phyloP scores from a whole-genome alignment of 2,797 vertebrate genomes.

The Columba guinea region DNA sequence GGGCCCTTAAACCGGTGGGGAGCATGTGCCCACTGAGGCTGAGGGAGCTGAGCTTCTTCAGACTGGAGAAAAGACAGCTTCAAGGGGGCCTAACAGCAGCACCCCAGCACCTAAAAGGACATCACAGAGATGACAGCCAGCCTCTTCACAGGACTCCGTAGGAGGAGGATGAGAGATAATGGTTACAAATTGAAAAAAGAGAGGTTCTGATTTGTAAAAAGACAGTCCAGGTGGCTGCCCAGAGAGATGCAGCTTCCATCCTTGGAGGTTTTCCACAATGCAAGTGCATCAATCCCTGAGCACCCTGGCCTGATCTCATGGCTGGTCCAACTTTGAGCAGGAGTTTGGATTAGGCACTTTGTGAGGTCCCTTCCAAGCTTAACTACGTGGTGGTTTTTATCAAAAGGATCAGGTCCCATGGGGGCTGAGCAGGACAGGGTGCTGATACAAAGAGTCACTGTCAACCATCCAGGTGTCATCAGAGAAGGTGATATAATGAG shows the following conservation, averaged over 20 bases:
- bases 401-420: too few species aligned
- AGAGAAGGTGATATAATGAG: not conserved
- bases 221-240: not conserved
- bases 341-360: not conserved
- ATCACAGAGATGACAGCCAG: not conserved
- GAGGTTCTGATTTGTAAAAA: not conserved
- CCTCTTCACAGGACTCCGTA: not conserved
- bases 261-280: not conserved
- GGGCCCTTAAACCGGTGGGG: not conserved
- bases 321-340: not conserved
- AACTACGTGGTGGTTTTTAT: not conserved
- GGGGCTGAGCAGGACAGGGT: not conserved
- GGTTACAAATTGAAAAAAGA: not conserved
- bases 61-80: not conserved
- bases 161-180: not conserved
- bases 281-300: not conserved
- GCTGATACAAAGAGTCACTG: not conserved
- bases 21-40: not conserved
- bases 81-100: not conserved
- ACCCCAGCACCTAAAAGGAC: not conserved
- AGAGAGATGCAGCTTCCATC: not conserved
- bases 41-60: not conserved
- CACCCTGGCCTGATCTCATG: not conserved
- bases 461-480: not conserved
- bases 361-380: not conserved